These are phyloP conservation scores for Drosophila mercatorum DNA, from an alignment of 2,888 invertebrate genomes.

Conservation along the genomic window DNA sequence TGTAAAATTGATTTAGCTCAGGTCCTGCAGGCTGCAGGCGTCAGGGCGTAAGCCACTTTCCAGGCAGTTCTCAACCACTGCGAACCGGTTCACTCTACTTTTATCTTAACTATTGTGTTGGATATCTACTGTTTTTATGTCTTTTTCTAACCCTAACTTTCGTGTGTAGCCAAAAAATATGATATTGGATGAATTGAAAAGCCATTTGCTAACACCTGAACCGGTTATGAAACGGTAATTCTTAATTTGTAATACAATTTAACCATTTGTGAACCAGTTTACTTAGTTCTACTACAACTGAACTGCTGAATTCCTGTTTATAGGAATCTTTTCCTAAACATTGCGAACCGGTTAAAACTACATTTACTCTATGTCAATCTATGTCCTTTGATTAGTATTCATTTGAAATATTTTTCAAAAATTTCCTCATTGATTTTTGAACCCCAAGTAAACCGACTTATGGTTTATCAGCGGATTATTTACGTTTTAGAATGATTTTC, in stretches of 20 bases:
- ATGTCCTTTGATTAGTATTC: too few species aligned
- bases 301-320: background rate
- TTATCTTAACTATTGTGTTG: background rate
- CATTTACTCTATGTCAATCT: too few species aligned
- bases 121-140: background rate
- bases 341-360: too few species aligned
- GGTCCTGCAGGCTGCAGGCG: constrained; percentile 2
- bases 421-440: background rate
- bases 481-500: background rate
- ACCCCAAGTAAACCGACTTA: background rate
- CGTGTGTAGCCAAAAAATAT: background rate
- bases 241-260: background rate
- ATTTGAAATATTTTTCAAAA: background rate
- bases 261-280: too few species aligned
- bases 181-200: background rate
- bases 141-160: background rate
- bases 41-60: background rate
- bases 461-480: background rate
- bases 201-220: background rate
- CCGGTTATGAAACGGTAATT: background rate
- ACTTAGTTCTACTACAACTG: background rate
- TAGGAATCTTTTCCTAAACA: too few species aligned
- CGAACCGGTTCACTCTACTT: background rate
- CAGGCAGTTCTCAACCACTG: background rate
- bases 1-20: background rate